Evolutionary conservation across 2,113 vertebrate genomes (phyloP).

Genomic region (Ceuthmochares aereus): DNA sequence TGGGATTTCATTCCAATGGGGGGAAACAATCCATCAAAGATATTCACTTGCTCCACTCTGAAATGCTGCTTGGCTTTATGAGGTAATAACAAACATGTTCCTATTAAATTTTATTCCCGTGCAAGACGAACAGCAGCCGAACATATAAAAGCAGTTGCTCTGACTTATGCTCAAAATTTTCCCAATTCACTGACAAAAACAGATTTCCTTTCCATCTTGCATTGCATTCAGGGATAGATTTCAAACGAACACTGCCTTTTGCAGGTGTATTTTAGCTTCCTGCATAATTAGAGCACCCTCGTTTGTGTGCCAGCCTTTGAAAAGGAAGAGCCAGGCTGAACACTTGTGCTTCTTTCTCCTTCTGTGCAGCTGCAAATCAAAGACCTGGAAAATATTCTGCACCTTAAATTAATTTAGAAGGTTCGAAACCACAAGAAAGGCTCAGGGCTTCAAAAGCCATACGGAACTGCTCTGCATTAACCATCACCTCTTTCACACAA

Average conservation of each 20-base stretch:
- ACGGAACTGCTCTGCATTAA: neutral
- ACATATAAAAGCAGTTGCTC: neutral
- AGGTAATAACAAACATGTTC: conserved; percentile 38
- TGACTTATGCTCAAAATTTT: neutral
- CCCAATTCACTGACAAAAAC: neutral
- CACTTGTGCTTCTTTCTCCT: neutral
- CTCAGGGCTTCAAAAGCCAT: neutral
- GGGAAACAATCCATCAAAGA: conserved; percentile 30
- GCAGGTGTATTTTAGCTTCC: neutral
- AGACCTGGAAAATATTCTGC: neutral
- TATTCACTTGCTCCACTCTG: neutral
- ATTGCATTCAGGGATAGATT: neutral
- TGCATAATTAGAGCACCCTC: neutral
- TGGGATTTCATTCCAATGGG: conserved; percentile 24
- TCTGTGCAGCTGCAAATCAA: neutral
- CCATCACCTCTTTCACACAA: neutral
- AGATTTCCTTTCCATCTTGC: neutral
- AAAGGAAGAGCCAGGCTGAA: neutral
- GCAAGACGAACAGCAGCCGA: neutral
- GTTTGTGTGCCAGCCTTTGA: neutral
- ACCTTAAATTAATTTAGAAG: neutral
- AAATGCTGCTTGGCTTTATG: conserved; percentile 39
- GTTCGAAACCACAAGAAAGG: neutral
- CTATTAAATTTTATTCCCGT: conserved; percentile 9
- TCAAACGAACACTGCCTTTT: neutral